Base-by-base conservation (phyloP, 2,888 invertebrate species). In the Cordilura impudica region DNA sequence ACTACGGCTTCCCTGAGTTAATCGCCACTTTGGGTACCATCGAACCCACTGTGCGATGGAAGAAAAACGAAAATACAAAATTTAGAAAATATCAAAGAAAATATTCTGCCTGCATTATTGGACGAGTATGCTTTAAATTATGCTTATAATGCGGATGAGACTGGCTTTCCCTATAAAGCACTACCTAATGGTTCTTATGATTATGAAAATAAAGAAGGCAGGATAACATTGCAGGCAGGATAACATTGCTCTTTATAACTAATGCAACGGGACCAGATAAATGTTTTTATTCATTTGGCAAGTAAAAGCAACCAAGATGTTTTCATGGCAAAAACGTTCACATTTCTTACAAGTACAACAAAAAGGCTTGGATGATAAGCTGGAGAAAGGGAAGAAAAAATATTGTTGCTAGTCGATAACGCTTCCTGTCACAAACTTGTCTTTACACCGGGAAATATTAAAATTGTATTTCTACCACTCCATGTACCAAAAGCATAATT, bases 341-440 rank as follows among this genome's bases (percentile, higher is more conserved):
- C 6, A 53, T 65, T 23, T 19, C 65, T 6, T 65, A 65, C 16
- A 65, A n/a, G n/a, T n/a, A n/a, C n/a, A n/a, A n/a, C n/a, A n/a
- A n/a, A n/a, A n/a, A n/a, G n/a, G n/a, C n/a, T 8, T 67, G 56
- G 67, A 67, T 56, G 67, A 65, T 6, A 51, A 51, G 21, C 19
- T 51, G 31, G 21, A 35, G 35, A 65, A 65, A 51, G 35, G n/a
- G n/a, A 6, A 26, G 1, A 23, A 49, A 63, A 63, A 54, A 54
- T 54, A 29, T 53, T 53, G 2, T 54, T n/a, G n/a, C n/a, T n/a
- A n/a, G n/a, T n/a, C n/a, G n/a, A n/a, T n/a, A n/a, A n/a, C n/a
- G n/a, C n/a, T n/a, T n/a, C n/a, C n/a, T n/a, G n/a, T n/a, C n/a
- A n/a, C n/a, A n/a, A n/a, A n/a, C n/a, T n/a, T n/a, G n/a, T n/a